Conservation (phyloP, 92 coral and sea anemone genomes). For the Ricordea florida region DNA sequence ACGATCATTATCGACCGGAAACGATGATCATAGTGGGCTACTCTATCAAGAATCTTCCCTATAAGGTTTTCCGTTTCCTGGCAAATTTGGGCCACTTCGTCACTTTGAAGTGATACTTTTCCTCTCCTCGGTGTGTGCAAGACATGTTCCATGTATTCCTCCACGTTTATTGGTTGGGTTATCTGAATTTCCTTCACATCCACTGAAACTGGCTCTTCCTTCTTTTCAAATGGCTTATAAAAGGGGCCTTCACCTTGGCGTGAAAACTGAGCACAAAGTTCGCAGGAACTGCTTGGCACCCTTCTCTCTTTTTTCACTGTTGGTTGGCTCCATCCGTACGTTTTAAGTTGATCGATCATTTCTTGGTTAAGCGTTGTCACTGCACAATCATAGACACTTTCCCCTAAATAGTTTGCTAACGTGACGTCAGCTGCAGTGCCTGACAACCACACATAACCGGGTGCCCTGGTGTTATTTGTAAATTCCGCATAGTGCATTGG, state of each 20-base stretch:
- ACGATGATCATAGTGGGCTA: slow-evolving; percentile 30
- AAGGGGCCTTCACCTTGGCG: background rate
- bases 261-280: background rate
- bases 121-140: slow-evolving; percentile 48
- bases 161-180: slow-evolving; percentile 13
- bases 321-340: background rate
- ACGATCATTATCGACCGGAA: slow-evolving; percentile 31
- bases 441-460: background rate
- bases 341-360: background rate
- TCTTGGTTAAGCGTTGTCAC: slow-evolving; percentile 43
- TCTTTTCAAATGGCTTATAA: slow-evolving; percentile 1
- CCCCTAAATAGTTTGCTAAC: slow-evolving; percentile 5
- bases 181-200: slow-evolving; percentile 22
- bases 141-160: slow-evolving; percentile 38
- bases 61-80: slow-evolving; percentile 44
- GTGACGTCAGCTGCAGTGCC: background rate
- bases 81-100: slow-evolving; percentile 29
- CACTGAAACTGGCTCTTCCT: slow-evolving; percentile 10
- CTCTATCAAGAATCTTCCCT: slow-evolving; percentile 24
- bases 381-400: slow-evolving; percentile 13
- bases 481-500: slow-evolving; percentile 55
- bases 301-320: background rate
- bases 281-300: slow-evolving; percentile 2
- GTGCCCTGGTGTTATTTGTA: slow-evolving; percentile 4
- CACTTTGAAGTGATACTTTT: slow-evolving; percentile 28